A percentile compares a stretch with the other conserved stretches of the same genome.
These are phyloP conservation scores for Latrodectus hesperus DNA, from an alignment of 2,888 invertebrate genomes.

Conservation along the genomic window DNA sequence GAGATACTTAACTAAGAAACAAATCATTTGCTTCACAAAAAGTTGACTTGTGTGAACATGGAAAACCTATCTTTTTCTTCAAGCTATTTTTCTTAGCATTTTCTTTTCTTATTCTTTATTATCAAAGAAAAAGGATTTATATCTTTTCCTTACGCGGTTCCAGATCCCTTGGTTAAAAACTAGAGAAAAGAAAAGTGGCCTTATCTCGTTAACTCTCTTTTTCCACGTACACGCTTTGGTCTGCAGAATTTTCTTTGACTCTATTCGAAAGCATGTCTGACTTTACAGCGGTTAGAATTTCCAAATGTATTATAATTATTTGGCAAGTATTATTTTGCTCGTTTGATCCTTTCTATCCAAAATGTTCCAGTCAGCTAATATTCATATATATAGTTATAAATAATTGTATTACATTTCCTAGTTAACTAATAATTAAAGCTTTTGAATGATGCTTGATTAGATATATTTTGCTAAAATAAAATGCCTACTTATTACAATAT, in stretches of 20 bases:
- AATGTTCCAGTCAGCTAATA: too few relatives aligned
- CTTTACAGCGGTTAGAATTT: too few relatives aligned
- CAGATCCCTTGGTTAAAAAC: neutral
- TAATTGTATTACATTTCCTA: too few relatives aligned
- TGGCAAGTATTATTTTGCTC: too few relatives aligned
- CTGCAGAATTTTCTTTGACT: neutral
- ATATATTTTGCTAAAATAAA: too few relatives aligned
- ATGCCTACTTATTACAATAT: too few relatives aligned
- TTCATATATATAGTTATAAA: too few relatives aligned
- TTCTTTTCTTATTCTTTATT: neutral
- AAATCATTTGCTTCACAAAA: constrained; percentile 1
- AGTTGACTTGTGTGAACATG: neutral
- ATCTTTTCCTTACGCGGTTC: neutral
- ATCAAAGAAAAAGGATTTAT: neutral
- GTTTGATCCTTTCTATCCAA: too few relatives aligned
- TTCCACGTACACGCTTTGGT: neutral
- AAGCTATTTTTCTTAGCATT: neutral
- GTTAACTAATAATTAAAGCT: too few relatives aligned
- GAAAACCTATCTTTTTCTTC: neutral
- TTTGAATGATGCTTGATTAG: too few relatives aligned
- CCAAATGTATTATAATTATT: too few relatives aligned
- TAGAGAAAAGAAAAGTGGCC: constrained; percentile 12
- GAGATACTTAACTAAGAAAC: neutral
- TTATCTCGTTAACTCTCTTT: constrained; percentile 18
- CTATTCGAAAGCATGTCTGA: too few relatives aligned